A percentile compares a stretch with the other conserved stretches of the same genome.
These are phyloP conservation scores for Sesia apiformis DNA, from an alignment of 2,888 invertebrate species.

Conservation along the genomic window DNA sequence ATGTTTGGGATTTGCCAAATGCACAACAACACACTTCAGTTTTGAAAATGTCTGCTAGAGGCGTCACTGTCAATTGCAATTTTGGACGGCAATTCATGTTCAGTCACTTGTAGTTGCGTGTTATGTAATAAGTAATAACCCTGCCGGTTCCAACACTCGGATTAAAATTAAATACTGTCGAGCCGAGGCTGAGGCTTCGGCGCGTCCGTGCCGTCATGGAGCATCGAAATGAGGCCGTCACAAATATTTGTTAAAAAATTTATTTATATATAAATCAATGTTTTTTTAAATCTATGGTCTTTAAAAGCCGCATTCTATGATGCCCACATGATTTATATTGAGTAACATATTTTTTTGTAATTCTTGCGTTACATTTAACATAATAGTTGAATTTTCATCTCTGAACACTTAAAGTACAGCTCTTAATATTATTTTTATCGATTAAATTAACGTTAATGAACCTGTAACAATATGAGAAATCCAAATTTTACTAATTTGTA, in stretches of 20 bases:
- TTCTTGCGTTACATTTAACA: conserved; percentile 56
- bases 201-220: conserved; percentile 35
- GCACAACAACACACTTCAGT: no score
- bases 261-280: neutral
- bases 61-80: no score
- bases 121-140: no score
- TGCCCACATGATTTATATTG: conserved; percentile 24
- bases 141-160: no score
- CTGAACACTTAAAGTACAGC: conserved; percentile 75
- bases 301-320: conserved; percentile 23
- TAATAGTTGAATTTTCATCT: conserved; percentile 59
- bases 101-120: no score
- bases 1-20: no score
- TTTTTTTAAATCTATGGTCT: neutral
- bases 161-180: neutral
- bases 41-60: no score
- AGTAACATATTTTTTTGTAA: conserved; percentile 39
- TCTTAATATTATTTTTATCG: conserved; percentile 67
- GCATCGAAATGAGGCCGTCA: conserved; percentile 18
- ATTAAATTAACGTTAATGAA: conserved; percentile 71
- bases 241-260: neutral
- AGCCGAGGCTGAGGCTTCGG: conserved; percentile 29
- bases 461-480: conserved; percentile 74
- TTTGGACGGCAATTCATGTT: no score
- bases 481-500: conserved; percentile 74